Evolutionary conservation across 2,113 vertebrate genomes (phyloP).

Genomic region (Sporophila hypoxantha): DNA sequence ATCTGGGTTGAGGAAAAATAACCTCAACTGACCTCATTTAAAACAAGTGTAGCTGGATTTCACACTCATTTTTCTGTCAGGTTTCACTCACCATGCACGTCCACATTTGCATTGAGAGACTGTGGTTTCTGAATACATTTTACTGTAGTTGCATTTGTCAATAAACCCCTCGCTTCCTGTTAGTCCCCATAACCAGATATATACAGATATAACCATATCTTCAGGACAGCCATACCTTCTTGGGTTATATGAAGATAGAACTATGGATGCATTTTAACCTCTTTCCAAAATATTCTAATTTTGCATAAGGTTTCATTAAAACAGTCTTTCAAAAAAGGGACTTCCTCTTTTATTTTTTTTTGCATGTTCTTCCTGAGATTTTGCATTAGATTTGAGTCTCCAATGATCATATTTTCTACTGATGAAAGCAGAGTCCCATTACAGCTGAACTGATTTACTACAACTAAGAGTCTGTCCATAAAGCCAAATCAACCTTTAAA

Average conservation of each 20-base stretch:
- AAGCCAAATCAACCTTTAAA: slow-evolving; percentile 55
- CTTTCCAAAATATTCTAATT: not conserved
- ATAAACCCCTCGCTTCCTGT: not conserved
- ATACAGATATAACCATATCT: not conserved
- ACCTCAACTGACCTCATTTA: not conserved
- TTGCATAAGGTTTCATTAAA: not conserved
- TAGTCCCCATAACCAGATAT: not conserved
- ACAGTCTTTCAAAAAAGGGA: not conserved
- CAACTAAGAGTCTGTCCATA: slow-evolving; percentile 27
- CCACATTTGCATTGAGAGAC: not conserved
- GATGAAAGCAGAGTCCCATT: not conserved
- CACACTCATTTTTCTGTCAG: not conserved
- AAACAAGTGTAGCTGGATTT: not conserved
- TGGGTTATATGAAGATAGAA: not conserved
- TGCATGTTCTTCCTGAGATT: not conserved
- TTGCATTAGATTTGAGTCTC: not conserved
- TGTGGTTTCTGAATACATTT: not conserved
- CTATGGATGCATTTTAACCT: not conserved
- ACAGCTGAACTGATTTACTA: slow-evolving; percentile 32
- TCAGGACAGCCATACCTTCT: not conserved
- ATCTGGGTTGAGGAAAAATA: not conserved
- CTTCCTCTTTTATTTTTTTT: not conserved
- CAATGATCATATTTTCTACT: not conserved
- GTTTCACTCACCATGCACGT: not conserved
- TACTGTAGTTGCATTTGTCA: not conserved